These are phyloP conservation scores for Heliconius himera DNA, from an alignment of 1,140 invertebrate genomes.

Conservation along the genomic window DNA sequence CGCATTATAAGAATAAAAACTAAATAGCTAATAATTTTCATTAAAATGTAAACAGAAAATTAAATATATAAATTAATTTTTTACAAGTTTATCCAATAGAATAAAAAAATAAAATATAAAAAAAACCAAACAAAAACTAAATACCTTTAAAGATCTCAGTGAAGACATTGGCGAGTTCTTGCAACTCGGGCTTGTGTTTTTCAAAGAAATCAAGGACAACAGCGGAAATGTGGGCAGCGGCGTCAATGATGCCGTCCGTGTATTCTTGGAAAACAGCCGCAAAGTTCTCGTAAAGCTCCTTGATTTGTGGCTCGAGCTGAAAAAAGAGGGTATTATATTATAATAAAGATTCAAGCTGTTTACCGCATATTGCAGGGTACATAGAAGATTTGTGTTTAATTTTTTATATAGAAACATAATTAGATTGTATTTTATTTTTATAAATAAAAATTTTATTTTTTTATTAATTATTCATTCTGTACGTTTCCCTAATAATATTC, in stretches of 20 bases:
- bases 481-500: too few relatives aligned
- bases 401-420: too few relatives aligned
- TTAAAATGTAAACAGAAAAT: too few relatives aligned
- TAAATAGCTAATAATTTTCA: too few relatives aligned
- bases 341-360: not conserved
- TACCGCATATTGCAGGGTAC: too few relatives aligned
- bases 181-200: slow-evolving; percentile 84
- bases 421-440: too few relatives aligned
- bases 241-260: slow-evolving; percentile 76
- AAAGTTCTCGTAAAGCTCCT: slow-evolving; percentile 81
- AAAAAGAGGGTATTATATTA: not conserved
- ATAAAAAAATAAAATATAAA: not conserved
- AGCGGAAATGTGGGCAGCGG: slow-evolving; percentile 79
- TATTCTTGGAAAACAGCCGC: slow-evolving; percentile 65
- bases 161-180: slow-evolving; percentile 83
- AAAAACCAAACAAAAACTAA: not conserved
- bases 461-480: too few relatives aligned
- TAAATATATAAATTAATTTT: too few relatives aligned
- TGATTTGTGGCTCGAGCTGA: slow-evolving; percentile 82
- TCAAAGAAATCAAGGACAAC: slow-evolving; percentile 82
- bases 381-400: too few relatives aligned
- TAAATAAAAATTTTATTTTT: too few relatives aligned
- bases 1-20: too few relatives aligned
- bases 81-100: too few relatives aligned
- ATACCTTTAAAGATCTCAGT: slow-evolving; percentile 45